Evolutionary conservation across 1,140 invertebrate genomes (phyloP), one percentile per base, ranked within the genome.

Genomic region (Drosophila cardini): DNA sequence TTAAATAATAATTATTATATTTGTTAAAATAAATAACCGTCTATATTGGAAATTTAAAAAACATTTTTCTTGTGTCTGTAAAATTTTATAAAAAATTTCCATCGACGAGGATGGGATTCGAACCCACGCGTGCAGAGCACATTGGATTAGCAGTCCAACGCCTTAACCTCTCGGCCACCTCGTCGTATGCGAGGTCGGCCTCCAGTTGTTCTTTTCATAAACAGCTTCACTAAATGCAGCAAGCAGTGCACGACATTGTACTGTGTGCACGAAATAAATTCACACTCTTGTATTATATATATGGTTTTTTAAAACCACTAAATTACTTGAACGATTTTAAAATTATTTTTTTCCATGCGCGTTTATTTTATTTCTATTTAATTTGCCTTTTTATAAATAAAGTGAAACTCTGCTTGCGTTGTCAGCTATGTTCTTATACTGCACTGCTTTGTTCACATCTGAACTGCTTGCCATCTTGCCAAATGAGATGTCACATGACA

Each of bases 91-190:
- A 46, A 69, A 76, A 56, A 52, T 16, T 9, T 0, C 2, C 8
- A 5, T 56, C 95, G 95, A 96, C 95, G 95, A 96, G 95, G 95
- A 96, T 96, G 95, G 95, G 95, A 96, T 96, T 96, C 95, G 95
- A 96, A 96, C 95, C 95, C 95, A 96, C 95, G 95, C 95, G 95
- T 96, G 96, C 93, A 93, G 93, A 94, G 93, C 93, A 93, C 93
- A 94, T 94, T 93, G 93, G 93, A 94, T 94, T 95, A 96, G 95
- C 95, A 96, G 95, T 96, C 95, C 95, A 96, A 96, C 95, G 95
- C 95, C 95, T 96, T 96, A 96, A 96, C 95, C 95, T 95, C 96
- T 96, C 95, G 95, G 95, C 95, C 96, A 96, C 95, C 95, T 96
- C 95, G 95, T 96, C 71, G 38, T 34, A 46, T 55, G 16, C 50